Conservation (phyloP, 2,113 vertebrate genomes). For the Phodopus roborovskii region DNA sequence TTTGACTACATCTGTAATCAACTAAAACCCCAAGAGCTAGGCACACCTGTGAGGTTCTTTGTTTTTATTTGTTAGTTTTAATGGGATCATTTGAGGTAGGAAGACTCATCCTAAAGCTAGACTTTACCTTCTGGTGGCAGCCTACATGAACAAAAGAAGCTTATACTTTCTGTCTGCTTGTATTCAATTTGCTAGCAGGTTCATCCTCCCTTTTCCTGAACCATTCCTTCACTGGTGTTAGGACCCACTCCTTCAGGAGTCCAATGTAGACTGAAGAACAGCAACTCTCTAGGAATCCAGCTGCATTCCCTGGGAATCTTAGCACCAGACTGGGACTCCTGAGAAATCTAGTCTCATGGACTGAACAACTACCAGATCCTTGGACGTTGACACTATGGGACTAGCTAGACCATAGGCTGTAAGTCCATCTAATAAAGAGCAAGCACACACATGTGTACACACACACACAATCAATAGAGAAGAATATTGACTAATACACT, state of each 20-base stretch:
- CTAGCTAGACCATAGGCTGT: neutral
- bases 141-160: neutral
- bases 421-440: neutral
- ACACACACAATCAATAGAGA: neutral
- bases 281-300: neutral
- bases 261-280: neutral
- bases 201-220: neutral
- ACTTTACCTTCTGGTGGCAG: neutral
- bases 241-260: neutral
- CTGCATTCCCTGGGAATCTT: neutral
- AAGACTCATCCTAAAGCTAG: neutral
- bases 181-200: neutral
- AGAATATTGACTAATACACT: neutral
- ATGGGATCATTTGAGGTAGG: neutral
- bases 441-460: neutral
- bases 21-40: neutral
- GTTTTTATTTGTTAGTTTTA: neutral
- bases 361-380: neutral
- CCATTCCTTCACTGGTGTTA: neutral
- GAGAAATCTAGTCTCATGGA: neutral
- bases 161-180: neutral
- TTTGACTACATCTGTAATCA: neutral
- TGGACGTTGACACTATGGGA: neutral
- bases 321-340: neutral
- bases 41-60: neutral